Evolutionary conservation across 2,888 invertebrate species (phyloP).

Genomic region (Leucoptera coffeella): DNA sequence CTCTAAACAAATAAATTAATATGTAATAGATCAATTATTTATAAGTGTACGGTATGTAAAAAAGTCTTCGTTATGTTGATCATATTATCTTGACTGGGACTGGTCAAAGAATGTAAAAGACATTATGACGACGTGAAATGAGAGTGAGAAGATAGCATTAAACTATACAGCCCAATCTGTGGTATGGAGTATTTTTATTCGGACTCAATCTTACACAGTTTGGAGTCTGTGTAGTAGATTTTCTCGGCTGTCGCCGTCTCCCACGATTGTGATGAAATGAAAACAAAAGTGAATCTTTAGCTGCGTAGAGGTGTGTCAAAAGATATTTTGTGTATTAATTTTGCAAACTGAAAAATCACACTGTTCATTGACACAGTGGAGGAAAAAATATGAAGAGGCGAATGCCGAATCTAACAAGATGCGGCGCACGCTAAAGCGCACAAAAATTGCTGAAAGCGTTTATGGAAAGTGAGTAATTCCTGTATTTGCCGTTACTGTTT

Average conservation of each 20-base stretch:
- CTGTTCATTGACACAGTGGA: constrained; percentile 35
- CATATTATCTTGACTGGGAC: too few relatives aligned
- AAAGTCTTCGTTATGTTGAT: too few relatives aligned
- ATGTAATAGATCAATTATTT: too few relatives aligned
- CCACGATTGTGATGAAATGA: constrained; percentile 41
- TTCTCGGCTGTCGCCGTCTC: constrained; percentile 25
- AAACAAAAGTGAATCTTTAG: constrained; percentile 55
- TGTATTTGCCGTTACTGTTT: constrained; percentile 91
- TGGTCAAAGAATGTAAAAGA: too few relatives aligned
- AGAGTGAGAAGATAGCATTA: too few relatives aligned
- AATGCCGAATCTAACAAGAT: constrained; percentile 96
- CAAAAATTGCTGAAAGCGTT: constrained; percentile 95
- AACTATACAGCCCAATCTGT: too few relatives aligned
- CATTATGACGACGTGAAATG: too few relatives aligned
- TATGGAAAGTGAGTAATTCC: constrained; percentile 83
- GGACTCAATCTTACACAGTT: too few relatives aligned
- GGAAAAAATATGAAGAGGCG: constrained; percentile 92
- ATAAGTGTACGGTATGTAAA: too few relatives aligned
- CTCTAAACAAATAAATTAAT: too few relatives aligned
- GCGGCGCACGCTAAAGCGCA: constrained; percentile 94
- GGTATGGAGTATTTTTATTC: too few relatives aligned
- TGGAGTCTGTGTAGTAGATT: too few relatives aligned
- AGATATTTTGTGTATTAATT: constrained; percentile 30
- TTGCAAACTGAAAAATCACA: constrained; percentile 28
- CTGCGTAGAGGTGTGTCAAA: constrained; percentile 29